Percentiles rank a stretch among this genome's conserved stretches.
Evolutionary conservation across 2,113 vertebrate species (phyloP).

Genomic region (Stercorarius parasiticus): DNA sequence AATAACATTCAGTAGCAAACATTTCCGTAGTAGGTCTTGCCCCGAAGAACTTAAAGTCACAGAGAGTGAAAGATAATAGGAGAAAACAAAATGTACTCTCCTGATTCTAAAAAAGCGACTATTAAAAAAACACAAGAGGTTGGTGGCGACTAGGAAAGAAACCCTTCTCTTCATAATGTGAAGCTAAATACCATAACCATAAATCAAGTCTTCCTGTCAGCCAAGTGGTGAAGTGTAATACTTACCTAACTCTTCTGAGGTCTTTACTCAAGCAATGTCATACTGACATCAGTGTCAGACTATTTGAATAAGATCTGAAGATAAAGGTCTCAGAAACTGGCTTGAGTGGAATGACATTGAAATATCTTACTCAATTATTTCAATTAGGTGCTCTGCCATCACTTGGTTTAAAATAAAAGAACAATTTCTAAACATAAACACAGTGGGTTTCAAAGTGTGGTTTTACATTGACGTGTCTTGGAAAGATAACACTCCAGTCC

Average conservation of each 20-base stretch:
- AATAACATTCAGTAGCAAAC: background rate
- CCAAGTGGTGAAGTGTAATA: constrained; percentile 15
- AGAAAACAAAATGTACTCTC: background rate
- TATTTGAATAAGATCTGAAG: constrained; percentile 44
- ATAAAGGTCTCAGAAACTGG: constrained; percentile 53
- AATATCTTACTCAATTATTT: constrained; percentile 12
- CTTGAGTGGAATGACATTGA: background rate
- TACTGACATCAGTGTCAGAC: constrained; percentile 51
- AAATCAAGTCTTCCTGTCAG: constrained; percentile 38
- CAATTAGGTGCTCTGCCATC: constrained; percentile 3
- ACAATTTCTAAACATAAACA: background rate
- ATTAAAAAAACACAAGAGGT: background rate
- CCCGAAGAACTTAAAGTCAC: background rate
- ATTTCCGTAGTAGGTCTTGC: background rate
- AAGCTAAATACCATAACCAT: constrained; percentile 23
- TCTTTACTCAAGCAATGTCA: constrained; percentile 42
- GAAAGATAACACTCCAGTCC: constrained; percentile 9
- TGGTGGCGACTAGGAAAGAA: background rate
- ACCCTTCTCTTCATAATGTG: background rate
- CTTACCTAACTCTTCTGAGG: constrained; percentile 40
- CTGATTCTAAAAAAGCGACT: background rate
- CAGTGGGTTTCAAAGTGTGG: background rate
- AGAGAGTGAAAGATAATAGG: background rate
- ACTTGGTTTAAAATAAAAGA: constrained; percentile 48
- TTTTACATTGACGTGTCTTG: constrained; percentile 43